A percentile compares a stretch with the other conserved stretches of the same genome.
These are phyloP conservation scores for Ahaetulla prasina DNA, from an alignment of 2,113 vertebrate genomes.

Conservation along the genomic window DNA sequence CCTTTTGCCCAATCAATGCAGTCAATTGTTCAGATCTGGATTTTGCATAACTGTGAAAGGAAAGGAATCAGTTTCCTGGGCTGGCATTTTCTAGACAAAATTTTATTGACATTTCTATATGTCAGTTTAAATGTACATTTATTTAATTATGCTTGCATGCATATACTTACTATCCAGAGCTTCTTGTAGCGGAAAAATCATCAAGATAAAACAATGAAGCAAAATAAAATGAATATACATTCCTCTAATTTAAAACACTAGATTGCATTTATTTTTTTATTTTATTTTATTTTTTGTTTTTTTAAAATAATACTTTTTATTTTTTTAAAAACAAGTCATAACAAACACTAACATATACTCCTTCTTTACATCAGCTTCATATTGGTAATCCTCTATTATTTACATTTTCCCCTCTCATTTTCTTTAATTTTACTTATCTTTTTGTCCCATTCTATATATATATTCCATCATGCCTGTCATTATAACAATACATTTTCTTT, in stretches of 20 bases:
- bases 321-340: no score
- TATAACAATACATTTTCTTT: no score
- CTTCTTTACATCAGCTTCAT: no score
- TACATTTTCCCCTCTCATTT: no score
- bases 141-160: not conserved
- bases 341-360: no score
- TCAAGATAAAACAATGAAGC: not conserved
- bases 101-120: slow-evolving; percentile 47
- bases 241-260: not conserved
- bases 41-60: slow-evolving; percentile 32
- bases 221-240: not conserved
- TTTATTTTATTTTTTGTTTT: no score
- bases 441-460: no score
- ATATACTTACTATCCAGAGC: not conserved
- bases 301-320: no score
- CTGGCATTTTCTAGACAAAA: slow-evolving; percentile 32
- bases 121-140: not conserved
- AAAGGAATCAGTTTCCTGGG: slow-evolving; percentile 20
- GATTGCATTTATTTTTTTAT: not conserved
- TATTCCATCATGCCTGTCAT: no score
- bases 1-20: slow-evolving; percentile 1
- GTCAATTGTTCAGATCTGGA: slow-evolving; percentile 18
- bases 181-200: not conserved
- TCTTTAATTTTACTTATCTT: no score
- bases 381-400: no score